These are phyloP conservation scores for Schizothorax lantsangensis DNA, from an alignment of 2,797 vertebrate species.

Conservation along the genomic window DNA sequence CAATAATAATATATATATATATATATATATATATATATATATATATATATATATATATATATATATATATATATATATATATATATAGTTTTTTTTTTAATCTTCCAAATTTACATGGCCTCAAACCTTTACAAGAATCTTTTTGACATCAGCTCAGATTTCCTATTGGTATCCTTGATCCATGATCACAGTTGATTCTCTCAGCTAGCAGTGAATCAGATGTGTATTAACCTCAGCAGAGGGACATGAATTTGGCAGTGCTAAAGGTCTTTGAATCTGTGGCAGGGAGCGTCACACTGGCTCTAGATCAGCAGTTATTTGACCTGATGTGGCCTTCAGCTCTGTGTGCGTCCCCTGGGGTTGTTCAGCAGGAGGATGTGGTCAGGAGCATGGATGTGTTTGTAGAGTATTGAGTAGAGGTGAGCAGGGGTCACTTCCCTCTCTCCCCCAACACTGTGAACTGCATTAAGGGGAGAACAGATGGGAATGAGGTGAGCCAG, in stretches of 20 bases:
- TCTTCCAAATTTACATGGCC: background rate
- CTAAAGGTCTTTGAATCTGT: conserved; percentile 20
- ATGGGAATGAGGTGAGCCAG: conserved; percentile 29
- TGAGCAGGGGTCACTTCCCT: conserved; percentile 24
- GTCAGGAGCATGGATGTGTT: conserved; percentile 34
- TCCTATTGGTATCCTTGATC: background rate
- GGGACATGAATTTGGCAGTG: conserved; percentile 4
- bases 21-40: too few species aligned
- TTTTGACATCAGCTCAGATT: background rate
- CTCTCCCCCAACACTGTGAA: conserved; percentile 12
- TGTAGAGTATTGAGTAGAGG: conserved; percentile 30
- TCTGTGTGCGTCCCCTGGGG: conserved; percentile 1
- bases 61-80: too few species aligned
- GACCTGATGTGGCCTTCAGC: conserved; percentile 32
- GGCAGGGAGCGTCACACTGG: conserved; percentile 30
- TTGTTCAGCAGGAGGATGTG: conserved; percentile 33
- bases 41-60: too few species aligned
- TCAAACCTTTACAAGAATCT: background rate
- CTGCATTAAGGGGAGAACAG: conserved; percentile 22
- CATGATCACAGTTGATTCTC: background rate
- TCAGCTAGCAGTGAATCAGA: conserved; percentile 1
- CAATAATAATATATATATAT: too few species aligned
- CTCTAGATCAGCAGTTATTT: conserved; percentile 36
- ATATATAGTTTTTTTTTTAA: too few species aligned
- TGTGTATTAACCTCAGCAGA: conserved; percentile 7